phyloP scores from a whole-genome alignment of 2,888 invertebrate species.

The Xestia sexstrigata region DNA sequence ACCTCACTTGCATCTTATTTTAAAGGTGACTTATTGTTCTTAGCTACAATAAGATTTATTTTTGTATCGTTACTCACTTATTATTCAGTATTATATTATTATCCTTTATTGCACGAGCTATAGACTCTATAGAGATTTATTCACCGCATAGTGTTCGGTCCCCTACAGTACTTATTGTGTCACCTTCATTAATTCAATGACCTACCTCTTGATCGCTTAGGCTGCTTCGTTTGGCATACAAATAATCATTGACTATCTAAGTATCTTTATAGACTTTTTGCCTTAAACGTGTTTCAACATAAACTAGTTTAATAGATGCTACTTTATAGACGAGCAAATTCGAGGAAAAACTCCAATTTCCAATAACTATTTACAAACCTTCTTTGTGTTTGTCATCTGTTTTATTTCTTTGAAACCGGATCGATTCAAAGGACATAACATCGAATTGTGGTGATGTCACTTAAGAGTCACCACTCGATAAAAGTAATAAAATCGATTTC shows the following conservation, averaged over 20 bases:
- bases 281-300: slow-evolving; percentile 49
- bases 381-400: slow-evolving; percentile 3
- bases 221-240: slow-evolving; percentile 53
- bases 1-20: slow-evolving; percentile 24
- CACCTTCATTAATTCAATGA: slow-evolving; percentile 67
- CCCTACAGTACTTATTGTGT: slow-evolving; percentile 52
- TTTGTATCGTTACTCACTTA: slow-evolving; percentile 29
- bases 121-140: slow-evolving; percentile 38
- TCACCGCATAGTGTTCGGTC: slow-evolving; percentile 49
- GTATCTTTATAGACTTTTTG: slow-evolving; percentile 38
- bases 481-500: slow-evolving; percentile 20
- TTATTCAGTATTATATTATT: slow-evolving; percentile 58
- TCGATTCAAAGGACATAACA: slow-evolving; percentile 2
- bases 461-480: not conserved
- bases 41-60: slow-evolving; percentile 4
- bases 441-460: slow-evolving; percentile 36
- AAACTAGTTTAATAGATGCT: slow-evolving; percentile 36
- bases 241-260: slow-evolving; percentile 53
- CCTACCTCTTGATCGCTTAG: slow-evolving; percentile 56
- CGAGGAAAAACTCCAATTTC: slow-evolving; percentile 6
- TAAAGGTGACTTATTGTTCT: slow-evolving; percentile 32
- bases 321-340: not conserved
- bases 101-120: slow-evolving; percentile 50
- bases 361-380: not conserved
- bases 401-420: slow-evolving; percentile 13